Conservation (phyloP, 92 coral and sea anemone species). For the Heliopora coerulea region DNA sequence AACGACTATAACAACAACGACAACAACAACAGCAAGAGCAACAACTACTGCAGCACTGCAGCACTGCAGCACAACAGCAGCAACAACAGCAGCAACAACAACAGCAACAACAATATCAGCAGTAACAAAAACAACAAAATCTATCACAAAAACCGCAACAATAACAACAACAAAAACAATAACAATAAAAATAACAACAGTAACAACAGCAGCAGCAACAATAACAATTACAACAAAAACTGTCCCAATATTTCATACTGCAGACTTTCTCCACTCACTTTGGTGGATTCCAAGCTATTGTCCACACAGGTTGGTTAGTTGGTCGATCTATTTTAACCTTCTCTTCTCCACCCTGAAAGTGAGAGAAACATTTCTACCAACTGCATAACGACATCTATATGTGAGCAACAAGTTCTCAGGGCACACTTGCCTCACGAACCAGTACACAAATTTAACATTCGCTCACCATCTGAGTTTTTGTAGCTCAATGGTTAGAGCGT, state of each 20-base stretch:
- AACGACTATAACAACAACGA: too few relatives aligned
- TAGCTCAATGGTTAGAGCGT: too few relatives aligned
- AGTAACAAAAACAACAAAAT: too few relatives aligned
- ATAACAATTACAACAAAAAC: not conserved
- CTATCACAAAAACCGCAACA: too few relatives aligned
- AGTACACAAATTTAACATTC: too few relatives aligned
- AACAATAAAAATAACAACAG: not conserved
- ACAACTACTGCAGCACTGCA: too few relatives aligned
- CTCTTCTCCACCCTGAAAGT: constrained; percentile 79
- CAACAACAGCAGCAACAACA: not conserved
- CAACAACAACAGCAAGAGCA: too few relatives aligned
- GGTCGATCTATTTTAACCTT: constrained; percentile 94
- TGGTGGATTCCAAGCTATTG: constrained; percentile 94
- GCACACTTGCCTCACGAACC: too few relatives aligned
- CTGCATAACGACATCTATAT: too few relatives aligned
- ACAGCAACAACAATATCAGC: too few relatives aligned
- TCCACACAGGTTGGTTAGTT: constrained; percentile 87
- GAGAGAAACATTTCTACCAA: not conserved
- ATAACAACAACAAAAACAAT: not conserved
- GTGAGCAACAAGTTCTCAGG: too few relatives aligned
- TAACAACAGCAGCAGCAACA: not conserved
- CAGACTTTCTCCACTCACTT: constrained; percentile 58
- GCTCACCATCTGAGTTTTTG: too few relatives aligned
- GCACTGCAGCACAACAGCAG: not conserved
- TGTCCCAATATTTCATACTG: not conserved